phyloP scores from a whole-genome alignment of 2,888 invertebrate genomes.

The Melanostoma scalare region DNA sequence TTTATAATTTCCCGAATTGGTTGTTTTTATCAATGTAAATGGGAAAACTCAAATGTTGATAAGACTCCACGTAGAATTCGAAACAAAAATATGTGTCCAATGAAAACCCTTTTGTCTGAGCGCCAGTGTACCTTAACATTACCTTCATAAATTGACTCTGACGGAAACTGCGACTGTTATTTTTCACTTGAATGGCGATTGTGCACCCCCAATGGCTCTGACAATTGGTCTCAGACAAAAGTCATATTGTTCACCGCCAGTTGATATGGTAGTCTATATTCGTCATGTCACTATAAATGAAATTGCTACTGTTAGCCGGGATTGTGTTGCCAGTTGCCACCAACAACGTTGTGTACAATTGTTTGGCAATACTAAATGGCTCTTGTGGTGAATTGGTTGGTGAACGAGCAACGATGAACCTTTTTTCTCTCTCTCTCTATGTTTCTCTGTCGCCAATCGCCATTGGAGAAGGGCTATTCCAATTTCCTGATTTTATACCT shows the following conservation, averaged over 20 bases:
- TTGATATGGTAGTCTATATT: not conserved
- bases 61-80: no score
- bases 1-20: no score
- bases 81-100: not conserved
- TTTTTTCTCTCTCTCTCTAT: no score
- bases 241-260: slow-evolving; percentile 21
- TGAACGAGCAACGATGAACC: slow-evolving; percentile 1
- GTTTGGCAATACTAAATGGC: slow-evolving; percentile 15
- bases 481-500: slow-evolving; percentile 37
- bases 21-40: no score
- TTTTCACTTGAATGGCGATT: slow-evolving; percentile 49
- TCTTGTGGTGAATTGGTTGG: slow-evolving; percentile 34
- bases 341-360: slow-evolving; percentile 16
- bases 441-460: not conserved
- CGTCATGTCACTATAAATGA: slow-evolving; percentile 24
- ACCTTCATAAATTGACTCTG: no score
- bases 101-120: slow-evolving; percentile 24
- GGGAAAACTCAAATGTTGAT: no score
- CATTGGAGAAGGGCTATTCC: slow-evolving; percentile 15
- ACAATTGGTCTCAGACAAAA: slow-evolving; percentile 25
- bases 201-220: not conserved
- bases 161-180: slow-evolving; percentile 23
- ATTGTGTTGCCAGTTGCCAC: slow-evolving; percentile 1
- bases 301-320: slow-evolving; percentile 28
- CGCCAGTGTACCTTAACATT: not conserved